Conservation (phyloP, 2,797 vertebrate genomes). For the Anisognathus igniventris region DNA sequence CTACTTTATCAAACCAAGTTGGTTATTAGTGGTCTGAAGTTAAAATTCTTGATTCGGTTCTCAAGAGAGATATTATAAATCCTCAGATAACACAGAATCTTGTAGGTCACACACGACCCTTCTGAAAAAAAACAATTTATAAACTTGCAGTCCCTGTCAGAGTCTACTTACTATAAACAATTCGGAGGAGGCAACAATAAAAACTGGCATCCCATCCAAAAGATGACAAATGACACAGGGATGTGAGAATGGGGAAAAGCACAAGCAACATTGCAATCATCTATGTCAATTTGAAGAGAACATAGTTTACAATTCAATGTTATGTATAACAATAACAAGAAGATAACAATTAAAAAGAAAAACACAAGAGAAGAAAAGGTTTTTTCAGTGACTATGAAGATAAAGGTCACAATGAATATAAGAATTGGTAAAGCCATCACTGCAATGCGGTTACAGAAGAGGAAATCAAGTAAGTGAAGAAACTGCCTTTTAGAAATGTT, state of each 20-base stretch:
- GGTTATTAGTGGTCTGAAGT: conserved; percentile 24
- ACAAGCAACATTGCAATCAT: not conserved
- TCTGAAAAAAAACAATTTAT: conserved; percentile 10
- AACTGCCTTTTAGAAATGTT: not conserved
- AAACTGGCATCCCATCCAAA: not conserved
- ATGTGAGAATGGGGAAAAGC: not conserved
- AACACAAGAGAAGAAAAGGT: not conserved
- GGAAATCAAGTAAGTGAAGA: not conserved
- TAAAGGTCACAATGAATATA: not conserved
- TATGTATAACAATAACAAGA: not conserved
- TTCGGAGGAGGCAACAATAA: not conserved
- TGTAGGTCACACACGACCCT: not conserved
- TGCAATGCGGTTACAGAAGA: not conserved
- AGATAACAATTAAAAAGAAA: not conserved
- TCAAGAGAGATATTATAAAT: conserved; percentile 12
- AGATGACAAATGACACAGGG: not conserved
- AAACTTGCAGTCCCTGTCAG: not conserved
- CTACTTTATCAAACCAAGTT: conserved; percentile 38
- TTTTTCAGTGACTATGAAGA: not conserved
- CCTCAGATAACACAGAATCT: not conserved
- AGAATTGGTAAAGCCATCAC: not conserved
- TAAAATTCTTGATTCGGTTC: conserved; percentile 26
- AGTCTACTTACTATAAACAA: conserved; percentile 36
- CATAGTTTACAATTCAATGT: not conserved
- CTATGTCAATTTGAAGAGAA: not conserved